Conservation (phyloP, 2,113 vertebrate species). For the zebrafish (Danio rerio) region GRCz12tu NC_133191.1:3577001-3577500, state of each 20-base stretch:
- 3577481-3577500: constrained; percentile 75
- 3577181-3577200: background rate
- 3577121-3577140: constrained; percentile 17
- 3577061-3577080: background rate
- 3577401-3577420: constrained; percentile 54
- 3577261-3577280: constrained; percentile 66
- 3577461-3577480: constrained; percentile 70
- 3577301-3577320: constrained; percentile 62
- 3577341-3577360: constrained; percentile 52
- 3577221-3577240: constrained; percentile 18
- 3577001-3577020: constrained; percentile 16
- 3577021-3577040: constrained; percentile 3
- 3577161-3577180: constrained; percentile 2
- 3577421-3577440: constrained; percentile 56
- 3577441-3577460: constrained; percentile 68
- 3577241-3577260: constrained; percentile 7
- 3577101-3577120: background rate
- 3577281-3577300: constrained; percentile 66
- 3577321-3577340: constrained; percentile 61
- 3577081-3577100: background rate
- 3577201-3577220: constrained; percentile 9
- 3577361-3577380: constrained; percentile 53
- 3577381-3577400: constrained; percentile 66
- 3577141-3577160: constrained; percentile 14
- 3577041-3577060: constrained; percentile 3